Evolutionary conservation across 2,888 invertebrate species (phyloP), one percentile per base, ranked within the genome.

Genomic region (Eupithecia vulgata): DNA sequence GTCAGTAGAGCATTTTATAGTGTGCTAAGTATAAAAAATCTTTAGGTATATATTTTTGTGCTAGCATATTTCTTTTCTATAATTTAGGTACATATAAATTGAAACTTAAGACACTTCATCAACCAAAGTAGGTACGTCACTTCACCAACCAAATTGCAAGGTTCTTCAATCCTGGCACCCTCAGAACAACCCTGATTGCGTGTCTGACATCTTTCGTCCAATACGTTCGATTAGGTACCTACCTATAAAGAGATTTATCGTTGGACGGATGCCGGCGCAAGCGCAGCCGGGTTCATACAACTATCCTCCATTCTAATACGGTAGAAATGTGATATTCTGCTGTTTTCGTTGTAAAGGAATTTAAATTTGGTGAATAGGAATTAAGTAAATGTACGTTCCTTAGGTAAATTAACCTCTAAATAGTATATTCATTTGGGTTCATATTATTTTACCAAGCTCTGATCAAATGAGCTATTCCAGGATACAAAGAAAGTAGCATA

Each of bases 201-300:
- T 66, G 1, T 69, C 65, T 66, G 74, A 52, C 76, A 71, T 79
- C 80, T 80, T 76, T 81, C 82, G 82, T 83, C 83, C 84, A 85
- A 83, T 83, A 82, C 82, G 83, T 87, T 88, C 88, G 90, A 91
- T 91, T 89, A 91, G 62, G 62, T 62, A 37, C 61, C 61, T 34
- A 61, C 34, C 61, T 61, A 15, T 34, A 30, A 88, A 87, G 90
- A 89, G 91, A 92, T 92, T 92, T 92, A 92, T 92, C 81, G 89
- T 83, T 81, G 79, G 83, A 79, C 78, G 79, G 79, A 77, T 77
- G 74, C 74, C 78, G 77, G 68, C 71, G 78, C 75, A 37, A 71
- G 67, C 74, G 72, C 77, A 72, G 70, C 70, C 68, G 71, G 67
- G 67, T 35, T 73, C 61, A 30, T 62, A 73, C 67, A 71, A 70